Conservation (phyloP, 2,888 invertebrate species). For the Deilephila porcellus region DNA sequence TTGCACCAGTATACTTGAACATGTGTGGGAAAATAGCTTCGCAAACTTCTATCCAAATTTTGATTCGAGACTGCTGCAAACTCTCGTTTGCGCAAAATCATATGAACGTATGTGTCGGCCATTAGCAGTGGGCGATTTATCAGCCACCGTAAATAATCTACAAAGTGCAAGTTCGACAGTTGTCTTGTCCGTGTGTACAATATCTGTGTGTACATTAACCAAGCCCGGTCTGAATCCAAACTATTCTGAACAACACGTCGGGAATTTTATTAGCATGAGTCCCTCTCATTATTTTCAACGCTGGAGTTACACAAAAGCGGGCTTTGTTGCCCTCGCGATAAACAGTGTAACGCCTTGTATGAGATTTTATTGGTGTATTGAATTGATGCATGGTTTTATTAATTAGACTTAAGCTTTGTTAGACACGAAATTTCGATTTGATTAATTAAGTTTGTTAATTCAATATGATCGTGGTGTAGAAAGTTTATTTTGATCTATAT, state of each 20-base stretch:
- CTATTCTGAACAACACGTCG: slow-evolving; percentile 49
- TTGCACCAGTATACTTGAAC: no score
- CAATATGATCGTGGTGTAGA: no score
- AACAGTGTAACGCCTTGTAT: slow-evolving; percentile 6
- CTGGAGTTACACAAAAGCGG: slow-evolving; percentile 37
- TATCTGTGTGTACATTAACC: slow-evolving; percentile 31
- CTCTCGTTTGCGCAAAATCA: no score
- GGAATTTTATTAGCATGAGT: slow-evolving; percentile 50
- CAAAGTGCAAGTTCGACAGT: not conserved
- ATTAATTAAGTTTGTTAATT: not conserved
- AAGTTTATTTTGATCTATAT: no score
- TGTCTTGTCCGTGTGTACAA: slow-evolving; percentile 19
- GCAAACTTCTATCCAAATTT: no score
- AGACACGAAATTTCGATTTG: not conserved
- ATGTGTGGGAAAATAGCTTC: no score
- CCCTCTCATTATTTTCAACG: slow-evolving; percentile 42
- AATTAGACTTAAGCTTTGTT: not conserved
- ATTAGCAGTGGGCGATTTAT: no score
- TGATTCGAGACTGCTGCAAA: no score
- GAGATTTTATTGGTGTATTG: slow-evolving; percentile 16
- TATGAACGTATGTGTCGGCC: no score
- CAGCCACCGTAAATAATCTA: not conserved
- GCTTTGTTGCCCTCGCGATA: slow-evolving; percentile 36
- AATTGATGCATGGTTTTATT: slow-evolving; percentile 15
- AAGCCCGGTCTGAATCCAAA: slow-evolving; percentile 45